These are phyloP conservation scores for Ecdyonurus torrentis DNA, from an alignment of 2,888 invertebrate species.

Conservation along the genomic window DNA sequence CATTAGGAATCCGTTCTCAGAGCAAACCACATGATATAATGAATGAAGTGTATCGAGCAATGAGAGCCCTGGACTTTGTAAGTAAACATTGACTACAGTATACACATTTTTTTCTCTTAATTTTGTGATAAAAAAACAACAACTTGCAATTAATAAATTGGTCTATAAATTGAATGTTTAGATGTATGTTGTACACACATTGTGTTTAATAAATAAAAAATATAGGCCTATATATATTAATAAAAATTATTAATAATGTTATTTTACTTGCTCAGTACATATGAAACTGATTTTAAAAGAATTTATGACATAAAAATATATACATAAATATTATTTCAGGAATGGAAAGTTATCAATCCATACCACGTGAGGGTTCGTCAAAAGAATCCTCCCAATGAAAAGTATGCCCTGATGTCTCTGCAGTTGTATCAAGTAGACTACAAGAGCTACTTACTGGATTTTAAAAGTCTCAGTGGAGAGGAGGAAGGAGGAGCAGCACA, in stretches of 20 bases:
- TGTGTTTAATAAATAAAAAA: constrained; percentile 2
- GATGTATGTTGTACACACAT: too few species aligned
- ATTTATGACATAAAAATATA: constrained; percentile 2
- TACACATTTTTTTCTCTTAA: too few species aligned
- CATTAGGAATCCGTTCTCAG: constrained; percentile 78
- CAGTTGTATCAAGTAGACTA: constrained; percentile 99
- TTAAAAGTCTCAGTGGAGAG: constrained; percentile 60
- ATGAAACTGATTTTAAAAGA: constrained; percentile 1
- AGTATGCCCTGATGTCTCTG: constrained; percentile 90
- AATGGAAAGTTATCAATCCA: constrained; percentile 98
- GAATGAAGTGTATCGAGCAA: constrained; percentile 98
- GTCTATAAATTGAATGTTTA: too few species aligned
- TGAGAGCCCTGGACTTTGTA: constrained; percentile 91
- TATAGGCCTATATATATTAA: constrained; percentile 1
- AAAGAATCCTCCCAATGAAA: constrained; percentile 61
- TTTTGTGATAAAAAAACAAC: too few species aligned
- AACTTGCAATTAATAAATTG: too few species aligned
- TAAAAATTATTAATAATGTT: background rate
- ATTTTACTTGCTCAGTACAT: background rate
- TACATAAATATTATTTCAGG: constrained; percentile 39
- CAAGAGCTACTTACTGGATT: constrained; percentile 93
- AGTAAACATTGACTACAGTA: constrained; percentile 25
- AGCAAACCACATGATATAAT: constrained; percentile 99
- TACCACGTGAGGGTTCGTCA: constrained; percentile 92
- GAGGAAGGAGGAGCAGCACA: too few species aligned